Conservation (phyloP, 2,113 vertebrate genomes). For the Lipophrys pholis region DNA sequence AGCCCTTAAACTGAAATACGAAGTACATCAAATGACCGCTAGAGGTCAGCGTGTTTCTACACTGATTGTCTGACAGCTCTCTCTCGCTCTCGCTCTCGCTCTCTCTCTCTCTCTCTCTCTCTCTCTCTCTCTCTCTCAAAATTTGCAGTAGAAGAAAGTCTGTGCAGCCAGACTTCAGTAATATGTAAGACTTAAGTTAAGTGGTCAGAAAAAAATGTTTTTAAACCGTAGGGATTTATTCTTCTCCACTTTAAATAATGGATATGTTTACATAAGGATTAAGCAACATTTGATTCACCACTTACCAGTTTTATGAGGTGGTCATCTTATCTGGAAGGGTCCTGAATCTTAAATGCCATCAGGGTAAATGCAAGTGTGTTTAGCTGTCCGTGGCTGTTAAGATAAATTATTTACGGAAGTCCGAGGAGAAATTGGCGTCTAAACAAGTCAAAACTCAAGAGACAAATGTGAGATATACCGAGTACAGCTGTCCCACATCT, state of each 20-base stretch:
- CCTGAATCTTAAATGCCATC: background rate
- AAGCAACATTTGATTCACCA: background rate
- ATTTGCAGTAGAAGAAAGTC: no score
- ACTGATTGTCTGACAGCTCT: background rate
- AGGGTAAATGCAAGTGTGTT: constrained; percentile 27
- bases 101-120: no score
- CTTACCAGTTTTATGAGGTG: background rate
- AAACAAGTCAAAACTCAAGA: constrained; percentile 43
- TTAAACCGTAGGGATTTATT: no score
- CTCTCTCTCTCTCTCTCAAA: no score
- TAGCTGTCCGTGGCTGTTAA: constrained; percentile 34
- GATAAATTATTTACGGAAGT: constrained; percentile 73
- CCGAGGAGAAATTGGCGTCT: constrained; percentile 24
- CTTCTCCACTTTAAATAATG: background rate
- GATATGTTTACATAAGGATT: background rate
- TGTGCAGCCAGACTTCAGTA: no score
- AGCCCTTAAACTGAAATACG: no score
- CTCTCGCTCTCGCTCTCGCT: no score
- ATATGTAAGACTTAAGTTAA: no score
- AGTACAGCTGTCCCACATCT: constrained; percentile 3
- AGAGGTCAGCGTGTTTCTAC: background rate
- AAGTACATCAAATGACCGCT: background rate
- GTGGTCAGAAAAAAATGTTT: no score
- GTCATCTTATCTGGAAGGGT: background rate
- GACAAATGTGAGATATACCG: constrained; percentile 41